These are phyloP conservation scores for Momotus momota DNA, from an alignment of 2,797 vertebrate species.

Conservation along the genomic window DNA sequence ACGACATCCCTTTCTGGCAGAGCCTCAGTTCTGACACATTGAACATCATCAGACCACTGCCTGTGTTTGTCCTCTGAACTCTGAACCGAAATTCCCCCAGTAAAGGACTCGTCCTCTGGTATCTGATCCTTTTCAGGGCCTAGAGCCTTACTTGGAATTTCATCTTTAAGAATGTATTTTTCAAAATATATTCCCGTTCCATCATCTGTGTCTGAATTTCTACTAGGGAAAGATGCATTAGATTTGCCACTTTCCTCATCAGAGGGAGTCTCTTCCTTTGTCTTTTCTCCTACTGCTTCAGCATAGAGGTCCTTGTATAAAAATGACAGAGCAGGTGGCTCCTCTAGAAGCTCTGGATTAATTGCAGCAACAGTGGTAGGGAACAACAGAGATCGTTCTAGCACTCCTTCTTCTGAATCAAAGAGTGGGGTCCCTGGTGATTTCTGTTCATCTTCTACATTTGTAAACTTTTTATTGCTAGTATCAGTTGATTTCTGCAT, in stretches of 20 bases:
- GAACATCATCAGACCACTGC: not conserved
- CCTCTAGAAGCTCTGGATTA: constrained; percentile 89
- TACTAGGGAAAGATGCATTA: constrained; percentile 84
- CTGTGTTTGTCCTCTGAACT: not conserved
- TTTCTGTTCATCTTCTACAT: constrained; percentile 62
- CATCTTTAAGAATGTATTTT: constrained; percentile 92
- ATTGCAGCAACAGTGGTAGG: constrained; percentile 86
- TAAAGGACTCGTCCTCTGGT: constrained; percentile 42
- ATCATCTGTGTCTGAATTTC: constrained; percentile 88
- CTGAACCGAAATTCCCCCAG: constrained; percentile 33
- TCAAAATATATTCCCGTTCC: constrained; percentile 89
- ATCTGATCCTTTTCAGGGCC: constrained; percentile 60
- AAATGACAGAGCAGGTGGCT: constrained; percentile 91
- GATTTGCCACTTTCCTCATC: constrained; percentile 87
- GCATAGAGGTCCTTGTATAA: constrained; percentile 93
- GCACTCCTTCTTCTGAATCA: constrained; percentile 84
- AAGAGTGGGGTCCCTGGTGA: constrained; percentile 86
- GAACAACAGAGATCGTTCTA: constrained; percentile 87
- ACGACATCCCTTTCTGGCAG: not conserved
- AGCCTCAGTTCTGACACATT: constrained; percentile 24
- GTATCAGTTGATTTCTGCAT: constrained; percentile 32
- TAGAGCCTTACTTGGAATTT: constrained; percentile 77
- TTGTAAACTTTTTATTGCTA: constrained; percentile 24
- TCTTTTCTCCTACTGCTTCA: constrained; percentile 84
- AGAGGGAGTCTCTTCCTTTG: constrained; percentile 81